phyloP scores from a whole-genome alignment of 2,797 vertebrate genomes.

The Anas capensis region DNA sequence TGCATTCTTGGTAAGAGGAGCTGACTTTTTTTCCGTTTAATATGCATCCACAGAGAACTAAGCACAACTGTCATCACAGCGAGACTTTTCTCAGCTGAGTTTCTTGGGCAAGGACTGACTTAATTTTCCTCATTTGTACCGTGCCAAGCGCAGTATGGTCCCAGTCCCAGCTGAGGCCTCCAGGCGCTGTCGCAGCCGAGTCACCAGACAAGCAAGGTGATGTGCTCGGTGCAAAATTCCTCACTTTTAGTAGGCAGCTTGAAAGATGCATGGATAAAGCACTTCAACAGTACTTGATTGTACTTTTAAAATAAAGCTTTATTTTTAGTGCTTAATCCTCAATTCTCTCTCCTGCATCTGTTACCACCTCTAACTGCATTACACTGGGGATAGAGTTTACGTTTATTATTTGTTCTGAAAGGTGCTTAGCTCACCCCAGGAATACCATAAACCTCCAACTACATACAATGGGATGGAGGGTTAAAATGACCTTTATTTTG shows the following conservation, averaged over 20 bases:
- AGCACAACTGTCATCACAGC: neutral
- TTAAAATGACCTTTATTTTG: neutral
- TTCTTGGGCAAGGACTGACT: slow-evolving; percentile 17
- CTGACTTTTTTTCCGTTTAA: slow-evolving; percentile 5
- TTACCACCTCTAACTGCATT: neutral
- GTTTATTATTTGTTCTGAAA: slow-evolving; percentile 21
- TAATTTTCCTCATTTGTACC: slow-evolving; percentile 28
- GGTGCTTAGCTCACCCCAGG: neutral
- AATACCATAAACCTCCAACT: neutral
- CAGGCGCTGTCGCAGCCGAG: neutral
- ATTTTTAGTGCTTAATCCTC: slow-evolving; percentile 28
- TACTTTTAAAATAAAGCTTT: slow-evolving; percentile 20
- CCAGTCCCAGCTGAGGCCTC: neutral
- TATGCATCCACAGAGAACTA: neutral
- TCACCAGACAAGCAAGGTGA: neutral
- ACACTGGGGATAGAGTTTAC: neutral
- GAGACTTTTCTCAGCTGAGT: neutral
- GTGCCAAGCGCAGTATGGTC: neutral
- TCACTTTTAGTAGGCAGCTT: neutral
- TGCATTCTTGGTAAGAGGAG: neutral
- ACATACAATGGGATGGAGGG: neutral
- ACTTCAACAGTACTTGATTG: neutral
- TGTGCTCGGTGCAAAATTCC: neutral
- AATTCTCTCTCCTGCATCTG: neutral
- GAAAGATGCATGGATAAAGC: neutral